Percentiles rank a stretch among this genome's conserved stretches.
These are phyloP conservation scores for Drosophila bunnanda DNA, from an alignment of 2,888 invertebrate genomes.

Conservation along the genomic window DNA sequence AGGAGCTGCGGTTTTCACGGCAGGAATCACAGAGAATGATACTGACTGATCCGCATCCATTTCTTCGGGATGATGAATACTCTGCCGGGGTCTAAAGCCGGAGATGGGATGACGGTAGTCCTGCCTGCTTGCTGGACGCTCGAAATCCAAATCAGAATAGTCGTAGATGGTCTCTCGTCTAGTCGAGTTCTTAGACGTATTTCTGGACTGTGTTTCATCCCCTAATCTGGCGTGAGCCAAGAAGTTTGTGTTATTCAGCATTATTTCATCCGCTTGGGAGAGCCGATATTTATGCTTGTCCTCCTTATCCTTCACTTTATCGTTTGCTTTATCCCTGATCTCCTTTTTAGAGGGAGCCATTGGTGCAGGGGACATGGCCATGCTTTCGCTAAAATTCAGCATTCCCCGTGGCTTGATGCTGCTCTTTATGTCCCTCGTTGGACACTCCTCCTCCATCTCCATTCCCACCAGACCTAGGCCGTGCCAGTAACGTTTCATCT, in stretches of 20 bases:
- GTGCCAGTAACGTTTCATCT: conserved; percentile 33
- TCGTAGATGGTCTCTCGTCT: conserved; percentile 58
- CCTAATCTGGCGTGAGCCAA: conserved; percentile 67
- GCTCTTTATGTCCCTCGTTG: conserved; percentile 6
- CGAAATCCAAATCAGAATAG: conserved; percentile 54
- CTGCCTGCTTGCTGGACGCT: conserved; percentile 36
- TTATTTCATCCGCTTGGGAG: conserved; percentile 70
- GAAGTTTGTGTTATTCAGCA: conserved; percentile 75
- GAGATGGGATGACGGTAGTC: conserved; percentile 5
- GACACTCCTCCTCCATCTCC: conserved; percentile 8
- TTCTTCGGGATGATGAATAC: conserved; percentile 1
- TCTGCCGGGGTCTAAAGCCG: conserved; percentile 10
- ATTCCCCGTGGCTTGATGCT: conserved; percentile 49
- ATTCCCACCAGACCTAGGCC: conserved; percentile 19
- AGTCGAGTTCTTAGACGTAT: conserved; percentile 57
- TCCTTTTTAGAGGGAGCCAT: not conserved
- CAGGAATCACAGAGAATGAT: not conserved
- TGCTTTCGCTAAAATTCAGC: conserved; percentile 59
- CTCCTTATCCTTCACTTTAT: not conserved
- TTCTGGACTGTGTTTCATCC: conserved; percentile 70
- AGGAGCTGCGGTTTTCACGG: too few species aligned
- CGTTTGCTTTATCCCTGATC: not conserved
- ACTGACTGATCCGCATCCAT: conserved; percentile 11
- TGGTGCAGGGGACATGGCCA: conserved; percentile 51
- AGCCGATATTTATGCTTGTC: conserved; percentile 51